Evolutionary conservation across 2,797 vertebrate genomes (phyloP).

Genomic region (Epinephelus coioides): DNA sequence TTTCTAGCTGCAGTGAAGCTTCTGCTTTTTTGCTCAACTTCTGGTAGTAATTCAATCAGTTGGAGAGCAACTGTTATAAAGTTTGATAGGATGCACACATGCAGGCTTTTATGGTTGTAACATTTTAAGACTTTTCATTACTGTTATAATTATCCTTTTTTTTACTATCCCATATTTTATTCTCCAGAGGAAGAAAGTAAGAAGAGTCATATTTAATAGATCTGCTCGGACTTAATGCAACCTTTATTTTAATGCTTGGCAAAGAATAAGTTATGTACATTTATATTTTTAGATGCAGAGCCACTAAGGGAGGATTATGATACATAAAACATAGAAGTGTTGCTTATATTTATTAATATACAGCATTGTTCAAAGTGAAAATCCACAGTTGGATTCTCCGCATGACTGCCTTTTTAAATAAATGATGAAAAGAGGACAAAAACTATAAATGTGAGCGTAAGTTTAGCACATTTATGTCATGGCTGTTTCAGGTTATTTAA

Average conservation of each 20-base stretch:
- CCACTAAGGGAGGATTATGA: neutral
- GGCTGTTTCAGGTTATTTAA: conserved; percentile 13
- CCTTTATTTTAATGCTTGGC: neutral
- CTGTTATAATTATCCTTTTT: conserved; percentile 44
- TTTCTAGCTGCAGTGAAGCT: conserved; percentile 31
- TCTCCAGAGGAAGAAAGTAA: conserved; percentile 3
- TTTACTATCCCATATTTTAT: conserved; percentile 21
- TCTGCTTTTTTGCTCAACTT: conserved; percentile 44
- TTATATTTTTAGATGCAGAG: neutral
- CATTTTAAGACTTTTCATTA: conserved; percentile 49
- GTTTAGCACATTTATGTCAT: neutral
- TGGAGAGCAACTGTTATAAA: conserved; percentile 59
- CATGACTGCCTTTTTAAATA: neutral
- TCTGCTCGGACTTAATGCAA: conserved; percentile 2
- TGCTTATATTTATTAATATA: neutral
- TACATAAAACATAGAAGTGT: neutral
- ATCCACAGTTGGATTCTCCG: neutral
- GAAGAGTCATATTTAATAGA: conserved; percentile 9
- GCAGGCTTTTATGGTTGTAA: conserved; percentile 58
- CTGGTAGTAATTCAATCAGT: conserved; percentile 73
- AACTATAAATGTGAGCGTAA: neutral
- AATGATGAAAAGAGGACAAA: neutral
- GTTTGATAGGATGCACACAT: conserved; percentile 62
- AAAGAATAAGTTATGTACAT: conserved; percentile 1
- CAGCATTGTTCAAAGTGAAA: neutral